These are phyloP conservation scores for Pheosia tremula DNA, from an alignment of 2,888 invertebrate species.

Conservation along the genomic window DNA sequence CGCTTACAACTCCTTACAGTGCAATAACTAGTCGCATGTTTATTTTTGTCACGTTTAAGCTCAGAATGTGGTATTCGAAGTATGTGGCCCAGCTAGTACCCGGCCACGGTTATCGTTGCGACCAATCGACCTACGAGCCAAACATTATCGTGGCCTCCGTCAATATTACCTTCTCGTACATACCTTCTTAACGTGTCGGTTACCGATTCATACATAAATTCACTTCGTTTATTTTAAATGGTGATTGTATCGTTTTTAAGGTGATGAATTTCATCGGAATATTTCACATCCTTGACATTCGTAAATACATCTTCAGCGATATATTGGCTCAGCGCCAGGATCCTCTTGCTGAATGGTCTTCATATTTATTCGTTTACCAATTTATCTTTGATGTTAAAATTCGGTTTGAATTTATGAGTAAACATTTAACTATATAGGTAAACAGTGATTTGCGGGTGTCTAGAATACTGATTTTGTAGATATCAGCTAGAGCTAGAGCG, in stretches of 20 bases:
- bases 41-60: neutral
- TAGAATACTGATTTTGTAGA: neutral
- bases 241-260: constrained; percentile 2
- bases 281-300: constrained; percentile 7
- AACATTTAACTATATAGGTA: neutral
- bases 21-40: too few relatives aligned
- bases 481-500: neutral
- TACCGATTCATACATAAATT: constrained; percentile 2
- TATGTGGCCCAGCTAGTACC: constrained; percentile 27
- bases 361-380: neutral
- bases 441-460: neutral
- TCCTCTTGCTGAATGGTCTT: neutral
- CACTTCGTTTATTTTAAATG: constrained; percentile 3
- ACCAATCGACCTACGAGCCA: constrained; percentile 29
- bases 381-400: neutral
- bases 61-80: constrained; percentile 26
- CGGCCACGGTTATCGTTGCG: constrained; percentile 27
- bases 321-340: constrained; percentile 4
- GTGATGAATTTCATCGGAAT: constrained; percentile 2
- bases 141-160: constrained; percentile 13
- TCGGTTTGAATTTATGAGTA: neutral
- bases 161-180: neutral
- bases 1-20: neutral
- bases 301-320: neutral
- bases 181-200: constrained; percentile 1